Conservation (phyloP, 2,888 invertebrate species). For the Caenorhabditis becei region DNA sequence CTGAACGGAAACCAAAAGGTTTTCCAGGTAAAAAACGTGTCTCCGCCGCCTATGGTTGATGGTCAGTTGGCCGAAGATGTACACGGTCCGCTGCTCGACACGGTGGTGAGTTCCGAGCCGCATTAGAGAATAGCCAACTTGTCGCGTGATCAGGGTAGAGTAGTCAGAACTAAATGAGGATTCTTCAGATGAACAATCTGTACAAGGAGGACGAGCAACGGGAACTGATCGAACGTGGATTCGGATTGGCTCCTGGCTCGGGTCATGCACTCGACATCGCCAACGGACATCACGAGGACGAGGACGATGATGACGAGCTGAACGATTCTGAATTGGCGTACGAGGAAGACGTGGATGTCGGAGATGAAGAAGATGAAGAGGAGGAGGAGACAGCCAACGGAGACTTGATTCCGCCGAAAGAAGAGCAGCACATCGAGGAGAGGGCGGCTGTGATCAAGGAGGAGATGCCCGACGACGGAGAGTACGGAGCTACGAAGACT, state of each 20-base stretch:
- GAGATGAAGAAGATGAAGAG: conserved; percentile 44
- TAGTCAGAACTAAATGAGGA: too few species aligned
- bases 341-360: conserved; percentile 51
- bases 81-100: conserved; percentile 28
- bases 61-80: conserved; percentile 23
- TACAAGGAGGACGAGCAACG: conserved; percentile 39
- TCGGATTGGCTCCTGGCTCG: conserved; percentile 16
- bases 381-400: conserved; percentile 35
- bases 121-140: too few species aligned
- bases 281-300: conserved; percentile 15
- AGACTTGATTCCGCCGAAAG: conserved; percentile 21
- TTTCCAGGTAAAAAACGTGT: conserved; percentile 31
- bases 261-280: not conserved
- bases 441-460: conserved; percentile 36
- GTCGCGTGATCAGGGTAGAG: too few species aligned
- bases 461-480: conserved; percentile 48
- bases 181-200: conserved; percentile 36
- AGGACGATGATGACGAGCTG: conserved; percentile 38
- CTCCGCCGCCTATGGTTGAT: conserved; percentile 33
- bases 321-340: conserved; percentile 46
- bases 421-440: conserved; percentile 18
- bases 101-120: conserved; percentile 46
- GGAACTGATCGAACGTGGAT: conserved; percentile 32
- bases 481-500: conserved; percentile 25
- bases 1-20: too few species aligned